A percentile compares a stretch with the other conserved stretches of the same genome.
These are phyloP conservation scores for Megamerina dolium DNA, from an alignment of 2,888 invertebrate species.

Conservation along the genomic window DNA sequence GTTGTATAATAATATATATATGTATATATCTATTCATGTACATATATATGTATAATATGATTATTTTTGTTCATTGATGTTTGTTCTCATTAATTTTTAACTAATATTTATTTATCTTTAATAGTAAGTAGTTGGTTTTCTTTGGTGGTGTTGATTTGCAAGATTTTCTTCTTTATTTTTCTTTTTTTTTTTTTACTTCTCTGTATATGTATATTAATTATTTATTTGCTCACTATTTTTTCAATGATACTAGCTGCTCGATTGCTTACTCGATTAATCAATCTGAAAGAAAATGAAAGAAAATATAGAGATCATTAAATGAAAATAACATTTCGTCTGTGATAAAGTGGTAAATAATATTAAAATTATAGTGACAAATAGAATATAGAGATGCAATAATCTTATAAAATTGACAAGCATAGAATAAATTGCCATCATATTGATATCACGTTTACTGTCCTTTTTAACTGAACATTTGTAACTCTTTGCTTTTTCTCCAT, in stretches of 20 bases:
- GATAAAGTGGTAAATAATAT: too few species aligned
- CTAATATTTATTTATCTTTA: constrained; percentile 4
- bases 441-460: too few species aligned
- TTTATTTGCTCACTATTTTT: constrained; percentile 14
- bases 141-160: constrained; percentile 39
- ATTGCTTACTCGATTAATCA: constrained; percentile 41
- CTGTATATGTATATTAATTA: constrained; percentile 19
- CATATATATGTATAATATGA: constrained; percentile 26
- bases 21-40: too few species aligned
- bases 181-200: constrained; percentile 12
- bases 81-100: constrained; percentile 12
- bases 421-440: too few species aligned
- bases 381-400: too few species aligned
- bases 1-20: too few species aligned
- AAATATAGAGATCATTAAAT: not conserved
- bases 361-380: not conserved
- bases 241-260: constrained; percentile 33
- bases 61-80: constrained; percentile 39
- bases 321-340: too few species aligned
- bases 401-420: too few species aligned
- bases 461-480: too few species aligned
- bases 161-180: constrained; percentile 28
- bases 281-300: constrained; percentile 29
- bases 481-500: too few species aligned
- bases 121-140: constrained; percentile 12